These are phyloP conservation scores for Callosobruchus maculatus DNA, from an alignment of 2,888 invertebrate species.

Conservation along the genomic window DNA sequence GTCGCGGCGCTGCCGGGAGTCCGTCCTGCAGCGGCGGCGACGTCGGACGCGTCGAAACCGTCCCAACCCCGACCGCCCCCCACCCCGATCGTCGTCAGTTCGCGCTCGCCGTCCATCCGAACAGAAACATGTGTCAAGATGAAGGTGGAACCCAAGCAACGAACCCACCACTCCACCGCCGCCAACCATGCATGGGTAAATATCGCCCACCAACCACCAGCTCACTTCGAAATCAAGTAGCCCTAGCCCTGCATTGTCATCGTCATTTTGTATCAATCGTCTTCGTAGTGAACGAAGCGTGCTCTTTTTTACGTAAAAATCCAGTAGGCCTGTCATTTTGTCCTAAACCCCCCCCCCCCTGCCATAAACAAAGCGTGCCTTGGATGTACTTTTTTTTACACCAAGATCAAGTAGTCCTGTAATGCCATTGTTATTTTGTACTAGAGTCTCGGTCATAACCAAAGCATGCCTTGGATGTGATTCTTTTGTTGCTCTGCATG, in stretches of 20 bases:
- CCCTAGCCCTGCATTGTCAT: neutral
- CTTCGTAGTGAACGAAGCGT: too few species aligned
- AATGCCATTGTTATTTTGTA: too few species aligned
- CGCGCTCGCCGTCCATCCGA: neutral
- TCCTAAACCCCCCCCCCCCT: too few species aligned
- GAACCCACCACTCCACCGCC: slow-evolving; percentile 18
- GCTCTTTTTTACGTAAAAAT: too few species aligned
- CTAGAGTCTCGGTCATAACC: too few species aligned
- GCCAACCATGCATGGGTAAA: slow-evolving; percentile 35
- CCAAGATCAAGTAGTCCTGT: too few species aligned
- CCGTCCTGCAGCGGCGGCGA: neutral
- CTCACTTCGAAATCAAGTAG: neutral
- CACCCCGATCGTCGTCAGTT: neutral
- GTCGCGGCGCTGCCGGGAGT: neutral
- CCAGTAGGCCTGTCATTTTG: too few species aligned
- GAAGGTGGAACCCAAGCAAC: slow-evolving; percentile 29
- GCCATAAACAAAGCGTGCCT: too few species aligned
- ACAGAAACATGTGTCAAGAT: slow-evolving; percentile 30
- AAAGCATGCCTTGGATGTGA: too few species aligned
- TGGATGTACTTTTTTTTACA: too few species aligned
- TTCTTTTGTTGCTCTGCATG: too few species aligned
- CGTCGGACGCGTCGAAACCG: neutral
- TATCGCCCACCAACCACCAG: neutral
- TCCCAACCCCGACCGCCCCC: neutral
- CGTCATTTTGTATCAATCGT: neutral